Base-by-base conservation (phyloP, 2,888 invertebrate genomes). In the Melieria crassipennis region DNA sequence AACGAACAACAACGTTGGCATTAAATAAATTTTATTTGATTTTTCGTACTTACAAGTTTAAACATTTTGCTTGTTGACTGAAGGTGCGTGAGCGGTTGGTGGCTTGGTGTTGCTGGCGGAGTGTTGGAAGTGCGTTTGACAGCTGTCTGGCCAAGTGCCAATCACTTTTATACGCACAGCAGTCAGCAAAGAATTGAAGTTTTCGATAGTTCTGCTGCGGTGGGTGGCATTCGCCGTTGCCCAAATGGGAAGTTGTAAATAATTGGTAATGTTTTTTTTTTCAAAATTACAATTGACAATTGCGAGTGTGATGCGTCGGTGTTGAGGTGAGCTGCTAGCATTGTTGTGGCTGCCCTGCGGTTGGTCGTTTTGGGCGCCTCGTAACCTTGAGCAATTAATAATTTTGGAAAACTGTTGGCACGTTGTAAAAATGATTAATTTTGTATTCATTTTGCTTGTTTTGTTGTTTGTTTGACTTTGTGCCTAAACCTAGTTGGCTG, bases 41-140 rank as follows among this genome's bases (percentile, higher is more conserved):
- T 30, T 63, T 7, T 11, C 10, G 3, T 30, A 63, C 69, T 69
- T 52, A 69, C 70, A 7, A 60, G 52, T 60, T 70, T 70, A 10
- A 70, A 69, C 69, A 69, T 69, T 63, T 64, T 65, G 9, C 1
- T n/a, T 45, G 7, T 46, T 50, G 48, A 30, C 4, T 30, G 52
- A 11, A 5, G 50, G 7, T 42, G 52, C 11, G 52, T 52, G 5
- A 30, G 9, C 6, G 11, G 52, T 11, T n/a, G 13, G 11, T 45
- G 43, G 7, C 11, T n/a, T 45, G 42, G 52, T 50, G 11, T 64
- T 5, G 42, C 30, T 43, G 42, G 50, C 30, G 16, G 7, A 11
- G 42, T 16, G 64, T 7, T n/a, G 6, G 11, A n/a, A 10, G 46
- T n/a, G 13, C 52, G 50, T 64, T 64, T 64, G 52, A 64, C 30